A percentile compares a stretch with the other conserved stretches of the same genome.
These are phyloP conservation scores for Poeciliopsis prolifica DNA, from an alignment of 2,113 vertebrate species.

Conservation along the genomic window DNA sequence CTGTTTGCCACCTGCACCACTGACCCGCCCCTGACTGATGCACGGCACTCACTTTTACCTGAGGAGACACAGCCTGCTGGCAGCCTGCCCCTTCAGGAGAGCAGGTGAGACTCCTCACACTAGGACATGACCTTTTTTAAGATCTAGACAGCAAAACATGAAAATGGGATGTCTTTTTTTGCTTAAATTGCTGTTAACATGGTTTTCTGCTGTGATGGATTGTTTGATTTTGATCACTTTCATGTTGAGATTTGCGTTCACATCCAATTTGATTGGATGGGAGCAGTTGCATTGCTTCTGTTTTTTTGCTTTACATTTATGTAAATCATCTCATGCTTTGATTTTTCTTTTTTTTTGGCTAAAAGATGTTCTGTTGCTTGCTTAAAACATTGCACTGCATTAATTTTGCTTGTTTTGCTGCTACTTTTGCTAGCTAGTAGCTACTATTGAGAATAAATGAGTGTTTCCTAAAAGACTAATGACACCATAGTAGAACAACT, in stretches of 20 bases:
- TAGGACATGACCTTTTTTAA: slow-evolving; percentile 29
- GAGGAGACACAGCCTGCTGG: slow-evolving; percentile 91
- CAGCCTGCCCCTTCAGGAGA: slow-evolving; percentile 81
- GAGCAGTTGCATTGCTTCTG: slow-evolving; percentile 46
- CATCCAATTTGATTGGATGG: slow-evolving; percentile 66
- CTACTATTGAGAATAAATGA: not conserved
- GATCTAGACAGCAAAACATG: slow-evolving; percentile 9
- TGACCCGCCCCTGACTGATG: slow-evolving; percentile 77
- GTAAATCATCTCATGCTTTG: slow-evolving; percentile 64
- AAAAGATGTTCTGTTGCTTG: slow-evolving; percentile 24
- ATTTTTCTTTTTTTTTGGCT: slow-evolving; percentile 35
- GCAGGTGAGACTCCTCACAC: slow-evolving; percentile 89
- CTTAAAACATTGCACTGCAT: slow-evolving; percentile 11
- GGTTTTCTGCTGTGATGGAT: slow-evolving; percentile 34
- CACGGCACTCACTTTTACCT: slow-evolving; percentile 89
- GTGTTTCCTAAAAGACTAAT: too few species aligned
- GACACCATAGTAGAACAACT: not conserved
- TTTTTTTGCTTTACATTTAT: slow-evolving; percentile 56
- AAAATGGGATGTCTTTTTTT: slow-evolving; percentile 1
- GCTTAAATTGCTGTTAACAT: slow-evolving; percentile 12
- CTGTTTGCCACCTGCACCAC: slow-evolving; percentile 73
- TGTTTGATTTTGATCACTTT: slow-evolving; percentile 38
- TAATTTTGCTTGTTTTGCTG: slow-evolving; percentile 5
- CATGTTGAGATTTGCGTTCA: slow-evolving; percentile 29
- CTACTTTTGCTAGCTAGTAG: not conserved